phyloP scores from a whole-genome alignment of 2,888 invertebrate genomes.

The Podabrus alpinus region DNA sequence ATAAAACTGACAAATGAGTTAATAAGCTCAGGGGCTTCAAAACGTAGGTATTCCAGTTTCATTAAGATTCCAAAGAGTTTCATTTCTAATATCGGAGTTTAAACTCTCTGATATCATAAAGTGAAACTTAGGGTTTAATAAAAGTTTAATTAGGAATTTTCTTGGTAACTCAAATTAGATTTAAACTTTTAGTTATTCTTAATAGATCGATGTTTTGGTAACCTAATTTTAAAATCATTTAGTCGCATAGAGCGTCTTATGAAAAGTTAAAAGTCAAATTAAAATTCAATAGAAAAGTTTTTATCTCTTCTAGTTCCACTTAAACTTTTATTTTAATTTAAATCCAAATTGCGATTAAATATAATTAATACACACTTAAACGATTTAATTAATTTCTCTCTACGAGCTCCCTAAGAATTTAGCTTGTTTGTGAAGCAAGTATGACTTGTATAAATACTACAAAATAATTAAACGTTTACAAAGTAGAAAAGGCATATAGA shows the following conservation, averaged over 20 bases:
- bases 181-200: slow-evolving; percentile 23
- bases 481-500: slow-evolving; percentile 23
- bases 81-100: slow-evolving; percentile 44
- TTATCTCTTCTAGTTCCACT: background rate
- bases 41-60: slow-evolving; percentile 43
- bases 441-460: slow-evolving; percentile 7
- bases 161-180: slow-evolving; percentile 47
- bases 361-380: background rate
- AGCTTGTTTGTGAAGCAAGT: slow-evolving; percentile 2
- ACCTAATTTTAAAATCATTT: slow-evolving; percentile 26
- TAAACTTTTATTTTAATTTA: slow-evolving; percentile 2
- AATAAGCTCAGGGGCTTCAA: slow-evolving; percentile 39
- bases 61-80: slow-evolving; percentile 45
- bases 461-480: slow-evolving; percentile 24
- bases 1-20: slow-evolving; percentile 45
- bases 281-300: background rate
- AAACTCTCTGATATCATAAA: slow-evolving; percentile 46
- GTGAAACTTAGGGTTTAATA: slow-evolving; percentile 50
- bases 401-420: background rate
- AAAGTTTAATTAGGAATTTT: slow-evolving; percentile 55
- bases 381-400: slow-evolving; percentile 4
- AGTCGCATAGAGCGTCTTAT: background rate
- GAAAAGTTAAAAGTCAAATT: background rate
- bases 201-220: slow-evolving; percentile 28
- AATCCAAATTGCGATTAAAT: background rate